Evolutionary conservation across 2,888 invertebrate species (phyloP).

Genomic region (Amblyjoppa proteus): DNA sequence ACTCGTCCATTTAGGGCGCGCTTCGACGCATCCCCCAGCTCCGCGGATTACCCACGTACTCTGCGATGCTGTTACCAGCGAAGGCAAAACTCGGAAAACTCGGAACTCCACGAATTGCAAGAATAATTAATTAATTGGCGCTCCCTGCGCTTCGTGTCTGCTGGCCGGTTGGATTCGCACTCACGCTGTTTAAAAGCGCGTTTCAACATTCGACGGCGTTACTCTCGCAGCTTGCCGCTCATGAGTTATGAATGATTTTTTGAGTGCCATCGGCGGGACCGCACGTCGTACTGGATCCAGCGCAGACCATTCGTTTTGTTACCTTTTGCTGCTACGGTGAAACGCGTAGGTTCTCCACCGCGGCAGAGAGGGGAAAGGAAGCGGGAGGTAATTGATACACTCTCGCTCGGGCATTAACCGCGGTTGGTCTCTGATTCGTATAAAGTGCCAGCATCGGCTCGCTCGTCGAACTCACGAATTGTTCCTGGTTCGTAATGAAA

Average conservation of each 20-base stretch:
- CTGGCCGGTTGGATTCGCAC: neutral
- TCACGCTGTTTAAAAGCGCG: conserved; percentile 69
- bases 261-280: conserved; percentile 55
- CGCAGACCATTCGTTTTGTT: conserved; percentile 27
- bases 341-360: neutral
- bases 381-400: neutral
- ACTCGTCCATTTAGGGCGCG: neutral
- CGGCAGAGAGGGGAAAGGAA: neutral
- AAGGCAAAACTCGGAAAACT: neutral
- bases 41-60: neutral
- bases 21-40: neutral
- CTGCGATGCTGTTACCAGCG: conserved; percentile 5
- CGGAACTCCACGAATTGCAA: conserved; percentile 32
- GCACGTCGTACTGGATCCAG: conserved; percentile 4
- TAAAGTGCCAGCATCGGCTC: neutral
- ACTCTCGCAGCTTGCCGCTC: conserved; percentile 45
- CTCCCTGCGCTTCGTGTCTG: conserved; percentile 9
- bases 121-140: conserved; percentile 64
- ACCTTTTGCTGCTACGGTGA: neutral
- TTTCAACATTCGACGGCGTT: conserved; percentile 65
- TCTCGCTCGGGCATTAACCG: conserved; percentile 1
- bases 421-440: neutral
- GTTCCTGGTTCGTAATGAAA: too few species aligned
- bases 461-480: too few species aligned
- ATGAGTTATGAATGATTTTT: conserved; percentile 70